phyloP scores from a whole-genome alignment of 2,888 invertebrate genomes.

The Tuta absoluta region DNA sequence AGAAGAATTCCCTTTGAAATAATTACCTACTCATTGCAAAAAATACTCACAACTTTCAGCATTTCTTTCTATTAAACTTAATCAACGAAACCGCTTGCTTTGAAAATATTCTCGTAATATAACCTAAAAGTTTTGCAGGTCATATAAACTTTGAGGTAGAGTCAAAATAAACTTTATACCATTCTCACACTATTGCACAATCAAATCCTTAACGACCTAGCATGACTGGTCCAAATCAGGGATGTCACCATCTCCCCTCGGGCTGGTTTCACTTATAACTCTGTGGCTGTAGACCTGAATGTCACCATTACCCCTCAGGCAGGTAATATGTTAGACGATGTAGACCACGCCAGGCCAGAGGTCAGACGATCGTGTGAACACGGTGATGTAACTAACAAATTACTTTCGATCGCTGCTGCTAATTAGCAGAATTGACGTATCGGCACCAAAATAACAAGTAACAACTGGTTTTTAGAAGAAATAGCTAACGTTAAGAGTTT shows the following conservation, averaged over 20 bases:
- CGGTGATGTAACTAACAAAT: constrained; percentile 5
- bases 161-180: too few relatives aligned
- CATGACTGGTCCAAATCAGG: neutral
- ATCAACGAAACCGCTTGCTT: too few relatives aligned
- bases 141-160: too few relatives aligned
- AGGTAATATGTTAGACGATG: neutral
- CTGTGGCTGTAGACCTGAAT: neutral
- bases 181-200: neutral
- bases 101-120: too few relatives aligned
- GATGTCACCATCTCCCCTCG: constrained; percentile 3
- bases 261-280: neutral
- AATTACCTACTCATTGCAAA: too few relatives aligned
- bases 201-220: constrained; percentile 2
- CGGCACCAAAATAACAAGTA: neutral
- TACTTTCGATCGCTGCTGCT: constrained; percentile 13
- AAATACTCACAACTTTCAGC: too few relatives aligned
- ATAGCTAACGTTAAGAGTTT: neutral
- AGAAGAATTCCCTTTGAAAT: too few relatives aligned
- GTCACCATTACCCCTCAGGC: neutral
- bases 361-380: constrained; percentile 11
- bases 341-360: constrained; percentile 14
- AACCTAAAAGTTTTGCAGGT: too few relatives aligned
- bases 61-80: too few relatives aligned
- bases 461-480: neutral
- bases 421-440: constrained; percentile 9